Conservation (phyloP, 1,140 invertebrate genomes). For the Calephelis virginiensis region DNA sequence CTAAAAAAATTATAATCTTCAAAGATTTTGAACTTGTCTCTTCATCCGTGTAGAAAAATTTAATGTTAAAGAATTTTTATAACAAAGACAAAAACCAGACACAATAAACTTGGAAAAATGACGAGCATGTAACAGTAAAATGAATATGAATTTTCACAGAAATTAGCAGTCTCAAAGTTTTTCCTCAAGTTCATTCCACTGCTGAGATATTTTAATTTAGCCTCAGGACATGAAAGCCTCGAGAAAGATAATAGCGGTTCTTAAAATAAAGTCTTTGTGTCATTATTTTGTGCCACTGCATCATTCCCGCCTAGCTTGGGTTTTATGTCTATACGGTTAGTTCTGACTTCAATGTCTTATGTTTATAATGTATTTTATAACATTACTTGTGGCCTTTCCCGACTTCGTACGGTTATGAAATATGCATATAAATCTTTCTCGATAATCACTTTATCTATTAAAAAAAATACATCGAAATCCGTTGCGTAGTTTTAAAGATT, state of each 20-base stretch:
- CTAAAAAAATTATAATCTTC: too few species aligned
- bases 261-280: slow-evolving; percentile 54
- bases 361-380: not conserved
- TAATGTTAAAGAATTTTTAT: too few species aligned
- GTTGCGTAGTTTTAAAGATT: too few species aligned
- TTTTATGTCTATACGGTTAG: slow-evolving; percentile 7
- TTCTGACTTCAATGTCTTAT: not conserved
- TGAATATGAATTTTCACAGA: slow-evolving; percentile 18
- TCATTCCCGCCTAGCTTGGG: slow-evolving; percentile 25
- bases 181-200: slow-evolving; percentile 15
- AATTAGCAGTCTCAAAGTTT: slow-evolving; percentile 24
- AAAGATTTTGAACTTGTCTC: too few species aligned
- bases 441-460: too few species aligned
- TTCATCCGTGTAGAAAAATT: too few species aligned
- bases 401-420: too few species aligned
- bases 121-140: slow-evolving; percentile 1
- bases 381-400: too few species aligned
- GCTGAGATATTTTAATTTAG: slow-evolving; percentile 50
- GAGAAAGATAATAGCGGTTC: slow-evolving; percentile 51
- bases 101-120: not conserved
- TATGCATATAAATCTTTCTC: too few species aligned
- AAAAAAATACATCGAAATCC: too few species aligned
- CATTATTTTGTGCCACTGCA: slow-evolving; percentile 48
- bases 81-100: not conserved
- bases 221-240: slow-evolving; percentile 35